Evolutionary conservation across 2,888 invertebrate genomes (phyloP).

Genomic region (Blastobasis lacticolella): DNA sequence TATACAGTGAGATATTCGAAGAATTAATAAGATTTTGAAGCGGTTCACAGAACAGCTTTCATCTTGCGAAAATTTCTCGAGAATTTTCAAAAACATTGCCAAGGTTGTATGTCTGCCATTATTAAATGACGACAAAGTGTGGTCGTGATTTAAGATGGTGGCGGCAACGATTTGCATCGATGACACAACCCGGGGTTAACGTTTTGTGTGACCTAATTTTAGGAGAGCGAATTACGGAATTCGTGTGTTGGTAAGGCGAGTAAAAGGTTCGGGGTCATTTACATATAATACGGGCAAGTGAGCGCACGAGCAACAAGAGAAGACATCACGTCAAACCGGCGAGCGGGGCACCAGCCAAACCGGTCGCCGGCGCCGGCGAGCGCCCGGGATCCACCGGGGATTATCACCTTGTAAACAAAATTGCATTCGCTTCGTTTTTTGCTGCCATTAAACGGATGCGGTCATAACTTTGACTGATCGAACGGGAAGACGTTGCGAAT

Average conservation of each 20-base stretch:
- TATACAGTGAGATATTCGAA: conserved; percentile 65
- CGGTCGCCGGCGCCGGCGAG: conserved; percentile 67
- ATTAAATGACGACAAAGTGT: not conserved
- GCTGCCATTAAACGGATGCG: conserved; percentile 21
- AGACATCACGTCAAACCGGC: conserved; percentile 70
- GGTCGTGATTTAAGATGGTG: not conserved
- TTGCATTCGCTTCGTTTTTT: conserved; percentile 52
- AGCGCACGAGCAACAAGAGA: conserved; percentile 57
- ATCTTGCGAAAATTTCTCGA: conserved; percentile 26
- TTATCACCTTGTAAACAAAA: conserved; percentile 70
- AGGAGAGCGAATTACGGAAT: not conserved
- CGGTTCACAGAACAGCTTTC: conserved; percentile 43
- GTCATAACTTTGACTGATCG: conserved; percentile 20
- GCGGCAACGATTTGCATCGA: too few relatives aligned
- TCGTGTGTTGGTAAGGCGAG: conserved; percentile 13
- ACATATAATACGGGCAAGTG: conserved; percentile 59
- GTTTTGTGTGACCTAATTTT: not conserved
- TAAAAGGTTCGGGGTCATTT: conserved; percentile 59
- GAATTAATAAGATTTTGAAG: conserved; percentile 50
- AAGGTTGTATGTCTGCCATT: conserved; percentile 32
- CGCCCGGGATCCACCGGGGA: conserved; percentile 44
- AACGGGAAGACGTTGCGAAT: conserved; percentile 21
- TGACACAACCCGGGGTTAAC: not conserved
- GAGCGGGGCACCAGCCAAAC: conserved; percentile 59
- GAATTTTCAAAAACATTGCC: conserved; percentile 35